Evolutionary conservation across 2,888 invertebrate species (phyloP), one percentile per base, ranked within the genome.

Genomic region (Cosmia pyralina): DNA sequence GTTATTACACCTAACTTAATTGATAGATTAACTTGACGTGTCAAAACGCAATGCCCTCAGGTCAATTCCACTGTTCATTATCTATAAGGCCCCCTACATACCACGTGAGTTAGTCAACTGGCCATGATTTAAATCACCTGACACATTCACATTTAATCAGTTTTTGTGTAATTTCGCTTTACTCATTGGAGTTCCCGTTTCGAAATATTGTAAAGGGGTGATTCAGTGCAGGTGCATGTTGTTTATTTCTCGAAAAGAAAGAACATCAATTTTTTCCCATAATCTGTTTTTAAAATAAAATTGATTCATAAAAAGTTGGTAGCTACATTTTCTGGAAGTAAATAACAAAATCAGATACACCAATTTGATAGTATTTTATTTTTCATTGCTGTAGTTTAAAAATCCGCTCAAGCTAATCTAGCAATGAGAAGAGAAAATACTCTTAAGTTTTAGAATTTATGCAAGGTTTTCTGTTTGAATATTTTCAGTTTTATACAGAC

Each of bases 21-120:
- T 83, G 73, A 79, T 78, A 79, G 70, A 77, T 79, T 64, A 78
- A 78, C 68, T 82, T 81, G 73, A 81, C 77, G 79, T 87, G 83
- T 85, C 79, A 85, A 84, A 86, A 84, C 75, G 66, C 57, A 75
- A 77, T 80, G 81, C 85, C 84, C 79, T 74, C 78, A 69, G 85
- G 82, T 79, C 75, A 85, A 79, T 79, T 81, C 44, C 22, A 76
- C 44, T 67, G 66, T 77, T 77, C 52, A 59, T 77, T 73, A 77
- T 76, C 48, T 64, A 65, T 85, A 83, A 83, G 77, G 79, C 79
- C 64, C 62, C 57, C 41, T 72, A 38, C 80, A 83, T 72, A 86
- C 73, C 69, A 38, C 17, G 52, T 64, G 17, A 70, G 60, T 81
- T 81, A 84, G 72, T 83, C 73, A 72, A 74, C 70, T 75, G 66